A percentile compares a stretch with the other conserved stretches of the same genome.
Evolutionary conservation across 2,113 vertebrate genomes (phyloP).

Genomic region (Salvelinus alpinus): DNA sequence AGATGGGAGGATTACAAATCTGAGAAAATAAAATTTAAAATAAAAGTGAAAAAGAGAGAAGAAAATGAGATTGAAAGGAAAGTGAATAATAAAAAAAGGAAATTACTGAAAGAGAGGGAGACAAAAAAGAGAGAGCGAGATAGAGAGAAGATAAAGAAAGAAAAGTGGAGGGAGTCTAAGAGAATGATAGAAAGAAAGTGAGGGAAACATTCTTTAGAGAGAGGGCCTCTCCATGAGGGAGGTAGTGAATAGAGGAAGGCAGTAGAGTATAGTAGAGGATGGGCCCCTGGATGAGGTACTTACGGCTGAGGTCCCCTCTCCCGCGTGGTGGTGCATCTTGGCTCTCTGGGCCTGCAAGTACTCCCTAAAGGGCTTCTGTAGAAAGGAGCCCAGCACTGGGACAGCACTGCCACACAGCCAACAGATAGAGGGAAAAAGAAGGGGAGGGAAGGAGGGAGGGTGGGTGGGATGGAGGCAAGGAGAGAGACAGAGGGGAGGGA

Average conservation of each 20-base stretch:
- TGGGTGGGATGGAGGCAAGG: not conserved
- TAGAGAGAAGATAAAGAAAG: not conserved
- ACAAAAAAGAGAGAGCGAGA: not conserved
- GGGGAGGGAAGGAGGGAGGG: conserved; percentile 43
- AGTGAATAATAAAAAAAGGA: not conserved
- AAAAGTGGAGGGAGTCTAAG: conserved; percentile 30
- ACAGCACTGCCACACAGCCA: conserved; percentile 77
- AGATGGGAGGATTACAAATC: conserved; percentile 7
- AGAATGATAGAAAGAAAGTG: conserved; percentile 30
- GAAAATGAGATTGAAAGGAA: conserved; percentile 19
- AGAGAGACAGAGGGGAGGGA: not conserved
- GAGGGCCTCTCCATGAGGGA: conserved; percentile 30
- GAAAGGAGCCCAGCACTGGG: conserved; percentile 88
- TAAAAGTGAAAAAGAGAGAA: conserved; percentile 3
- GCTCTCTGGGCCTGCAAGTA: conserved; percentile 90
- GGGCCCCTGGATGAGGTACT: conserved; percentile 63
- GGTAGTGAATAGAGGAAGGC: conserved; percentile 43
- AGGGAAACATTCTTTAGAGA: conserved; percentile 31
- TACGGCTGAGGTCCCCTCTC: conserved; percentile 79
- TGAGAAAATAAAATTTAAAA: no score
- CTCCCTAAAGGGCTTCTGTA: conserved; percentile 93
- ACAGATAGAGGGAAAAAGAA: conserved; percentile 22
- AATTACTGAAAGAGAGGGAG: not conserved
- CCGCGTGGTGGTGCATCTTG: conserved; percentile 82
- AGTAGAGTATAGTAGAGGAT: not conserved